Base-by-base conservation (phyloP, 2,888 invertebrate species). In the Entomobrya proxima region DNA sequence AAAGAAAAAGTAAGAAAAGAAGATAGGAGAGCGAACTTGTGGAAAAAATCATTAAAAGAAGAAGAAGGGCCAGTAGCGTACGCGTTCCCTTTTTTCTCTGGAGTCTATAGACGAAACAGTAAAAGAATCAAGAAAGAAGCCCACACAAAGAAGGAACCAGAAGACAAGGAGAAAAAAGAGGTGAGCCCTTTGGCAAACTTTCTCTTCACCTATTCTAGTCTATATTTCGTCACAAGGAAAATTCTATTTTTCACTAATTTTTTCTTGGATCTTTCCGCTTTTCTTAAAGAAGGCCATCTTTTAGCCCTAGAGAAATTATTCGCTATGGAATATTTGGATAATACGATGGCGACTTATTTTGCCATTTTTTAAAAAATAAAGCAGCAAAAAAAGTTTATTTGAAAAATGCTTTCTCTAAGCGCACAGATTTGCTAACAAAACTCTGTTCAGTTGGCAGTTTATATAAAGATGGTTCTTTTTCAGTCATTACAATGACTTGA, bases 111-210 rank as follows among this genome's bases (percentile, higher is more conserved):
- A 78, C 77, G 77, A 84, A 84, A 55, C 32, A 69, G 64, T 40
- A 67, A 64, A 76, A 83, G 82, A 82, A 75, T 77, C 64, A 55
- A n/a, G n/a, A n/a, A n/a, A n/a, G n/a, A n/a, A n/a, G 44, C 30
- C 44, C 58, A 58, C 27, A 58, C 50, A 72, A 50, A 67, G 64
- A 37, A 55, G 58, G 27, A 40, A 61, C 47, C 44, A 44, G 15
- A 50, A 72, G 55, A 75, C 35, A 55, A 55, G 55, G 37, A 69
- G 15, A 64, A 37, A 37, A 81, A 79, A 75, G 44, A 80, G 76
- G 80, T 55, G 76, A 80, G 69, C 76, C 85, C 85, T 85, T 85
- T 85, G 85, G 85, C 85, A 85, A 84, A 84, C 84, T 76, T 84
- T 83, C 75, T 74, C 85, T 64, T 58, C 24, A 40, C 52, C 61